A percentile compares a stretch with the other conserved stretches of the same genome.
These are phyloP conservation scores for Poeciliopsis turrubarensis DNA, from an alignment of 2,113 vertebrate genomes.

Conservation along the genomic window DNA sequence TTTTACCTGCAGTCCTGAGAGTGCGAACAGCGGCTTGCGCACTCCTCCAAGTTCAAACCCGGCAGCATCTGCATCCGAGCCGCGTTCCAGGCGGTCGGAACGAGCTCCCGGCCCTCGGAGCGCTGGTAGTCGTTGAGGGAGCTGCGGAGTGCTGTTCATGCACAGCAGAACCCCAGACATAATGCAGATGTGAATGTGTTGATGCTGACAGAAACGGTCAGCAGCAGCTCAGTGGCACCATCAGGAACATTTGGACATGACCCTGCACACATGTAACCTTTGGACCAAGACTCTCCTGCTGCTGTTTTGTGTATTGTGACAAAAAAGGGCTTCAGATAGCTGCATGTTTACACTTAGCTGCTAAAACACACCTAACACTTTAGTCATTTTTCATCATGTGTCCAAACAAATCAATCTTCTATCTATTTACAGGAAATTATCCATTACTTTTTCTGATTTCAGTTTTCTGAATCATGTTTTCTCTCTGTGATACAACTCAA, in stretches of 20 bases:
- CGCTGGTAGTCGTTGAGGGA: conserved; percentile 93
- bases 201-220: neutral
- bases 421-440: neutral
- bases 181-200: neutral
- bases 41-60: conserved; percentile 81
- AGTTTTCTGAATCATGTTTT: neutral
- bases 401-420: neutral
- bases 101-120: conserved; percentile 86
- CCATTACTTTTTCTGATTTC: neutral
- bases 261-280: conserved; percentile 72
- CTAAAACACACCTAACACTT: neutral
- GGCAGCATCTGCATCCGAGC: conserved; percentile 44
- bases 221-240: conserved; percentile 40
- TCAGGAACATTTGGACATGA: conserved; percentile 46
- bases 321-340: conserved; percentile 20
- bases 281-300: conserved; percentile 55
- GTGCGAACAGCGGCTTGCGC: conserved; percentile 83
- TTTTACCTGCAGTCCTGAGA: conserved; percentile 85
- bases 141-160: conserved; percentile 83
- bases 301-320: conserved; percentile 13
- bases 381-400: neutral
- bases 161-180: conserved; percentile 29
- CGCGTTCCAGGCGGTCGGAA: conserved; percentile 55
- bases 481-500: neutral
- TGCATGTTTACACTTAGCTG: neutral